phyloP scores from a whole-genome alignment of 1,140 invertebrate genomes.

The Ruditapes philippinarum region DNA sequence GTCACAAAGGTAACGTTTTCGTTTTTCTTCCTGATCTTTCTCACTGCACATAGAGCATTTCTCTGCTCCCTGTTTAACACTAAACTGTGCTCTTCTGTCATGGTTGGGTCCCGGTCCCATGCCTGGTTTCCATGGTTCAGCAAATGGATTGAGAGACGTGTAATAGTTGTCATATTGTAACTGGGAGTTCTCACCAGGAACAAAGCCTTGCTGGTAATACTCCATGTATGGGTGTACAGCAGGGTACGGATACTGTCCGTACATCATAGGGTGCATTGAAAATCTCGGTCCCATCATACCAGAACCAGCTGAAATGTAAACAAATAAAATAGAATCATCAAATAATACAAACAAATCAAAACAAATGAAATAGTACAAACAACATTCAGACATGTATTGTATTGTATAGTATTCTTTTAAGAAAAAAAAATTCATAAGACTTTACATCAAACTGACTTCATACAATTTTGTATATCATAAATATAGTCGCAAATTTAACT shows the following conservation, averaged over 20 bases:
- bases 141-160: slow-evolving; percentile 53
- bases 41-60: slow-evolving; percentile 10
- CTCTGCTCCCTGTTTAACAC: background rate
- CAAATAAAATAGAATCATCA: too few species aligned
- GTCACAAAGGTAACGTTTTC: slow-evolving; percentile 32
- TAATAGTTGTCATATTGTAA: slow-evolving; percentile 41
- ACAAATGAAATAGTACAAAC: too few species aligned
- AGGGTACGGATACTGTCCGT: slow-evolving; percentile 53
- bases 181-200: slow-evolving; percentile 10
- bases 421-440: too few species aligned
- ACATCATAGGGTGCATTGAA: slow-evolving; percentile 62
- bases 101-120: background rate
- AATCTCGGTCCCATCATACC: slow-evolving; percentile 60
- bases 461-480: too few species aligned
- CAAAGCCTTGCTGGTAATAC: slow-evolving; percentile 47
- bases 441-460: too few species aligned
- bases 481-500: too few species aligned
- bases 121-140: slow-evolving; percentile 55
- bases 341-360: too few species aligned
- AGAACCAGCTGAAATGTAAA: too few species aligned
- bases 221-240: slow-evolving; percentile 43
- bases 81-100: background rate
- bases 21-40: slow-evolving; percentile 10
- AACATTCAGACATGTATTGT: too few species aligned
- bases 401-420: too few species aligned